phyloP scores from a whole-genome alignment of 2,113 vertebrate genomes.

The Tyrannus savana region DNA sequence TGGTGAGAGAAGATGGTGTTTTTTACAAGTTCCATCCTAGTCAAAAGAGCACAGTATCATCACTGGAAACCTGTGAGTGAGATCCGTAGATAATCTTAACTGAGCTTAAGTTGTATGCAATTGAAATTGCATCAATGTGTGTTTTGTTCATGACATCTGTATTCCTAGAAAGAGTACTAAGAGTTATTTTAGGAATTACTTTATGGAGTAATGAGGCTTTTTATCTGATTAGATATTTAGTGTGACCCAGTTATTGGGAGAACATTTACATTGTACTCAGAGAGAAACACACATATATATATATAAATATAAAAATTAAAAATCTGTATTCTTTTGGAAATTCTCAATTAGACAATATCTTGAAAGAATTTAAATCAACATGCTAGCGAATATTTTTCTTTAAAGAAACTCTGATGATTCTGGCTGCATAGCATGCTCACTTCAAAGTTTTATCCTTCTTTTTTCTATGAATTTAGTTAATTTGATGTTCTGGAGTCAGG shows the following conservation, averaged over 20 bases:
- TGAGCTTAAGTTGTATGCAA: neutral
- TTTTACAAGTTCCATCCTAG: neutral
- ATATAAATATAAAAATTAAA: neutral
- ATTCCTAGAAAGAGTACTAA: neutral
- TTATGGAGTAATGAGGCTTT: neutral
- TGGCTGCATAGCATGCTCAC: neutral
- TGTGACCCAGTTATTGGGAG: neutral
- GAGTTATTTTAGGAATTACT: neutral
- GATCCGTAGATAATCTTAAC: neutral
- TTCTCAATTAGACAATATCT: neutral
- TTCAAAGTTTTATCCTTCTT: neutral
- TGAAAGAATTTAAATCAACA: neutral
- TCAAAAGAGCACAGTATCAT: neutral
- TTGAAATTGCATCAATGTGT: fast-evolving
- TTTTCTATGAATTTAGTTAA: neutral
- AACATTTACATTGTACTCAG: neutral
- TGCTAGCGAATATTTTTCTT: neutral
- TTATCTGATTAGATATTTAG: neutral
- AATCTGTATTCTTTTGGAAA: neutral
- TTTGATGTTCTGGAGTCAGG: neutral
- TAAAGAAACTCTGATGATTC: neutral
- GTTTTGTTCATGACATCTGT: neutral
- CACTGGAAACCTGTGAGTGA: neutral
- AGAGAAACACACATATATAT: neutral
- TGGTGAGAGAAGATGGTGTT: neutral